Evolutionary conservation across 92 coral and sea anemone genomes (phyloP), one percentile per base, ranked within the genome.

Genomic region (Parazoanthus swiftii): DNA sequence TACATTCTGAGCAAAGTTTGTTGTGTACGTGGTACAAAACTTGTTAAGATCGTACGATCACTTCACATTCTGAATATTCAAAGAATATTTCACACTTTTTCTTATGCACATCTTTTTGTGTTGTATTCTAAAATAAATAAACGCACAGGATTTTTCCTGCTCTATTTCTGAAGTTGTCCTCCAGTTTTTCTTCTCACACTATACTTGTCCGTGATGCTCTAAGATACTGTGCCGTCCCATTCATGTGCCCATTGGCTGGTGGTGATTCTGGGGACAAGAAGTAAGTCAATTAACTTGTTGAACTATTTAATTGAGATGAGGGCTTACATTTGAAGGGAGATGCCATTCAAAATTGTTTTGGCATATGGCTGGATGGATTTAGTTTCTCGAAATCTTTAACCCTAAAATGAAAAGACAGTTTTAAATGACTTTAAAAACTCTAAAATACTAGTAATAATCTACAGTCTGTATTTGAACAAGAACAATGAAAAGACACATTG

Each of bases 1-100:
- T 72, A 15, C 18, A 26, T 46, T 44, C 87, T 25, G 66, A 7
- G 65, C 63, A 8, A 36, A 2, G 48, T 43, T 46, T 25, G 2
- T 71, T 35, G 50, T 84, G 87, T 84, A 84, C 87, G 36, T 44
- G 16, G 87, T 84, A 84, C 87, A 84, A 84, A 84, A 84, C 87
- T n/a, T 70, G 37, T 44, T 29, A 84, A 29, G 87, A 84, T 48
- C 87, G 16, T 29, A 71, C 46, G 87, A 72, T 84, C 87, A 70
- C 79, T 11, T 84, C 50, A 46, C 68, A 37, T 84, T 43, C 78
- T 68, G 54, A 38, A 84, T 51, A 68, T 74, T 44, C 79, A 68
- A 84, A 79, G 56, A 48, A 42, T 43, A 56, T 29, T 46, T 71
- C 20, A n/a, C 44, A 7, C 23, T 44, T 48, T 29, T 29, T 29